Conservation (phyloP, 2,888 invertebrate genomes). For the Metopia argyrocephala region DNA sequence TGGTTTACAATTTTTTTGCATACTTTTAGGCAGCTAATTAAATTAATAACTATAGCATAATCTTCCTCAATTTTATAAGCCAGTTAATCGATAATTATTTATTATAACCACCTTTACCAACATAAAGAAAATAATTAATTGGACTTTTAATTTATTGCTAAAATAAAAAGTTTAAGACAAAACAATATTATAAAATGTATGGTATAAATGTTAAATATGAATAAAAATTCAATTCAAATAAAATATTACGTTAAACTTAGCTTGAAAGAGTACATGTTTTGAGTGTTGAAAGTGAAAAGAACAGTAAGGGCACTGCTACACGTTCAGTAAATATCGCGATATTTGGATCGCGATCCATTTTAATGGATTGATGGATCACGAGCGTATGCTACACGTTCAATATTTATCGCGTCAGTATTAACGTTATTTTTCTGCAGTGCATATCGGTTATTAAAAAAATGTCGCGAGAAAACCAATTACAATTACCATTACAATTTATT, state of each 20-base stretch:
- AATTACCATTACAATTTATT: too few species aligned
- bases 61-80: too few species aligned
- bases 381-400: too few species aligned
- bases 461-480: too few species aligned
- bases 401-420: too few species aligned
- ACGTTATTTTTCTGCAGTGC: too few species aligned
- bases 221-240: neutral
- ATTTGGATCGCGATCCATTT: too few species aligned
- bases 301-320: neutral
- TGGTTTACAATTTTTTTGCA: constrained; percentile 11
- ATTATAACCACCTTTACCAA: constrained; percentile 21
- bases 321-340: too few species aligned
- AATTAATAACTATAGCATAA: neutral
- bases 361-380: too few species aligned
- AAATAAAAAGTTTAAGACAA: neutral
- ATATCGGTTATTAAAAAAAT: too few species aligned
- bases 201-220: constrained; percentile 6
- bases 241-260: constrained; percentile 15
- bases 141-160: neutral
- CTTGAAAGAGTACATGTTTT: constrained; percentile 28
- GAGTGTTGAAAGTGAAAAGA: constrained; percentile 2
- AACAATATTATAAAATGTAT: neutral
- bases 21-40: constrained; percentile 40
- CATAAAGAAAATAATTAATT: neutral
- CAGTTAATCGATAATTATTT: neutral